These are phyloP conservation scores for Listrodromus nycthemerus DNA, from an alignment of 2,888 invertebrate genomes.

Conservation along the genomic window DNA sequence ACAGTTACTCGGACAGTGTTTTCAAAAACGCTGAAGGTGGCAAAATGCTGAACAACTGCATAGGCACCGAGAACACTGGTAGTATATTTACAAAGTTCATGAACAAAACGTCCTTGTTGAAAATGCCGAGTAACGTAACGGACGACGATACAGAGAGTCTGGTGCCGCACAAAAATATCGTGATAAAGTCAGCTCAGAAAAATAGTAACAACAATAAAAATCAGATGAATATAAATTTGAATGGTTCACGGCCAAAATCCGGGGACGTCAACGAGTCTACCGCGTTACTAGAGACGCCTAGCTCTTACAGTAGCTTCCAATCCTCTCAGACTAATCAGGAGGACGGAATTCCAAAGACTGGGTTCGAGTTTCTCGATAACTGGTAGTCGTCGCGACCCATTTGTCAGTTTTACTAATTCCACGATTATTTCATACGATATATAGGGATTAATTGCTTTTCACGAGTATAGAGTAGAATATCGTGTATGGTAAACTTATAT, in stretches of 20 bases:
- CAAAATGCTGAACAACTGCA: constrained; percentile 71
- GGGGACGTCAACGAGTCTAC: constrained; percentile 80
- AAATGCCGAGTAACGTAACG: constrained; percentile 76
- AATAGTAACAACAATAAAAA: constrained; percentile 72
- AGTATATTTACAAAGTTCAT: constrained; percentile 80
- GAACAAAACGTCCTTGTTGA: constrained; percentile 79
- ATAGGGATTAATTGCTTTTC: background rate
- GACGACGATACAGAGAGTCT: constrained; percentile 67
- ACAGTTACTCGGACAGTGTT: constrained; percentile 78
- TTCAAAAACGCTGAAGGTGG: constrained; percentile 77
- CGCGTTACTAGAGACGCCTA: constrained; percentile 81
- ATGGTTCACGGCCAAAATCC: constrained; percentile 77
- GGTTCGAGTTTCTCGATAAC: constrained; percentile 86
- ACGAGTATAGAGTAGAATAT: background rate
- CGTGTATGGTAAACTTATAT: background rate
- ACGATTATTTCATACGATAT: background rate
- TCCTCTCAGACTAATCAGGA: constrained; percentile 80
- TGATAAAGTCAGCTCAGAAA: constrained; percentile 57
- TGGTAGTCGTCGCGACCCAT: constrained; percentile 82
- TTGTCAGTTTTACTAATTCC: background rate
- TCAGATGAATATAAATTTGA: constrained; percentile 77
- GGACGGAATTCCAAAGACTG: constrained; percentile 85
- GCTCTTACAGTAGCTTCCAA: constrained; percentile 81
- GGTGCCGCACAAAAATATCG: constrained; percentile 74
- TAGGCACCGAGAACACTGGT: constrained; percentile 76